Conservation (phyloP, 2,888 invertebrate species). For the Carabus problematicus region DNA sequence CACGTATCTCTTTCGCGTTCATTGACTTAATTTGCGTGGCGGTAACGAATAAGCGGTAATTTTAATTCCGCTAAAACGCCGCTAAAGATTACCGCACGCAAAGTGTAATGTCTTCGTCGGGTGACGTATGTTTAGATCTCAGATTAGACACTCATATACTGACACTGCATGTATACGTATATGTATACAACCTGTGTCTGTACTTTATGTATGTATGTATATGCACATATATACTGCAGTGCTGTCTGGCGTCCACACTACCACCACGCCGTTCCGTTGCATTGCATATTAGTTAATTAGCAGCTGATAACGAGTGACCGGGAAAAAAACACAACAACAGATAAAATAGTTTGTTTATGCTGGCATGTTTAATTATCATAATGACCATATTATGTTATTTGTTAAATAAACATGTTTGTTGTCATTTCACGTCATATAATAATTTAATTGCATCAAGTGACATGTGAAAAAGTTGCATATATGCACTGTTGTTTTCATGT, state of each 20-base stretch:
- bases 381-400: conserved; percentile 40
- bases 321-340: conserved; percentile 21
- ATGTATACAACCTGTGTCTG: neutral
- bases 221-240: neutral
- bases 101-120: conserved; percentile 28
- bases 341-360: conserved; percentile 41
- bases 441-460: conserved; percentile 41
- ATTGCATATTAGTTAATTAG: conserved; percentile 37
- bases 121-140: conserved; percentile 18
- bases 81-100: conserved; percentile 32
- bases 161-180: neutral
- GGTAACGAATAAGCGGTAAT: conserved; percentile 12
- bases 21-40: no score
- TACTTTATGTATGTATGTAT: neutral
- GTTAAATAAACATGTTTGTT: conserved; percentile 40
- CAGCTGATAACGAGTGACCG: conserved; percentile 35
- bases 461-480: conserved; percentile 36
- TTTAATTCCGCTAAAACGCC: conserved; percentile 36
- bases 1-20: no score
- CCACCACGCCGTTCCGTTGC: neutral
- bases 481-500: conserved; percentile 17
- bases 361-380: conserved; percentile 39
- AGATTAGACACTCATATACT: conserved; percentile 10
- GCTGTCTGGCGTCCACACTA: neutral
- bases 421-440: conserved; percentile 35